These are phyloP conservation scores for Triplophysa dalaica DNA, from an alignment of 2,113 vertebrate species.

Conservation along the genomic window DNA sequence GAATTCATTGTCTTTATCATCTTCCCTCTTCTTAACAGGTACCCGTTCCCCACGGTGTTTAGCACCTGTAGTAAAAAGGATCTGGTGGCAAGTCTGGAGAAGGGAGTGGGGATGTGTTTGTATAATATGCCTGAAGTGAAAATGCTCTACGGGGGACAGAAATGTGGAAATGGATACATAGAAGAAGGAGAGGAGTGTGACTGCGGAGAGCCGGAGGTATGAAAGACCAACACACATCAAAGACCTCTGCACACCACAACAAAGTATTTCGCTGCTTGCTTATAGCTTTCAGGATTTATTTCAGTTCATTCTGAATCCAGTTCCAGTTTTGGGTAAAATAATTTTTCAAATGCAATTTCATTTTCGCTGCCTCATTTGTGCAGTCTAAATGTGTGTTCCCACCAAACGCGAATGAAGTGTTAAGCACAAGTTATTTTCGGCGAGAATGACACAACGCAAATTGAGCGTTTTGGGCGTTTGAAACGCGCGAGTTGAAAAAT, in stretches of 20 bases:
- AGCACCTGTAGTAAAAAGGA: constrained; percentile 97
- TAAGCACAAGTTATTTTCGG: no score
- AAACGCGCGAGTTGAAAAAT: no score
- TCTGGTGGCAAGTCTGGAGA: constrained; percentile 89
- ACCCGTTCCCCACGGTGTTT: constrained; percentile 92
- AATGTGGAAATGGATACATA: constrained; percentile 94
- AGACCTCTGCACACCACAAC: neutral
- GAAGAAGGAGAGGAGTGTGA: constrained; percentile 97
- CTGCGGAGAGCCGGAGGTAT: constrained; percentile 93
- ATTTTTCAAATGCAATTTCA: neutral
- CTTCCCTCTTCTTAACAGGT: constrained; percentile 69
- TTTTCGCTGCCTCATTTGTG: neutral
- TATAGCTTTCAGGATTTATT: neutral
- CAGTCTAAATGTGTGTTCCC: no score
- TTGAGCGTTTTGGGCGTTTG: no score
- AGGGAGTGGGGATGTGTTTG: constrained; percentile 95
- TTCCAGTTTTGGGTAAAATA: neutral
- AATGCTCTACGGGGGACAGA: constrained; percentile 89
- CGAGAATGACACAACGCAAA: no score
- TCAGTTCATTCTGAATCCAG: neutral
- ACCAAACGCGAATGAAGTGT: no score
- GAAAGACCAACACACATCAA: constrained; percentile 4
- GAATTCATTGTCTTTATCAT: constrained; percentile 20
- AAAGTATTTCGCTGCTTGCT: neutral
- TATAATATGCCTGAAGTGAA: constrained; percentile 94